Evolutionary conservation across 2,888 invertebrate species (phyloP).

Genomic region (Urechis unicinctus): DNA sequence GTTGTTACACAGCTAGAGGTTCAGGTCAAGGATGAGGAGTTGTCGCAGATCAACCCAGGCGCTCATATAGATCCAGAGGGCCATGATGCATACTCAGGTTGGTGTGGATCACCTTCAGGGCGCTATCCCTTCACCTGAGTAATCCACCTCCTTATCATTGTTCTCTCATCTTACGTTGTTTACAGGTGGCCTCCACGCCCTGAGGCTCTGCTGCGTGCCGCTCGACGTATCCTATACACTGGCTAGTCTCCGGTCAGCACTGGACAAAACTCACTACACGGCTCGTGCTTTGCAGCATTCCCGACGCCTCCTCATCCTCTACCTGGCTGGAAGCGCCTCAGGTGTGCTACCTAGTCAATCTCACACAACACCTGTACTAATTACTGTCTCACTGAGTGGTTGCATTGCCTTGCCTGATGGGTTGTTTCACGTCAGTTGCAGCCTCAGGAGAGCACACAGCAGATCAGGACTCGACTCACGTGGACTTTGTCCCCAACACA

Average conservation of each 20-base stretch:
- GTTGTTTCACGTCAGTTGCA: no score
- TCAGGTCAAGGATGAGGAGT: constrained; percentile 19
- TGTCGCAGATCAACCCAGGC: constrained; percentile 29
- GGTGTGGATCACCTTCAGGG: no score
- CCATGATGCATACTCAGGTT: constrained; percentile 38
- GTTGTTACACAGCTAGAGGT: constrained; percentile 35
- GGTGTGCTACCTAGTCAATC: constrained; percentile 17
- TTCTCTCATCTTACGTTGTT: not conserved
- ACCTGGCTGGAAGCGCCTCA: constrained; percentile 43
- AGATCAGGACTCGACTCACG: constrained; percentile 23
- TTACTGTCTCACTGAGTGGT: no score
- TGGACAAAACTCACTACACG: constrained; percentile 39
- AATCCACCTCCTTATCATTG: not conserved
- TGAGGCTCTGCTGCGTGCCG: constrained; percentile 42
- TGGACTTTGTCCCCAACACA: constrained; percentile 42
- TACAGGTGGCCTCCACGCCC: constrained; percentile 22
- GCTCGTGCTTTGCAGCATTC: constrained; percentile 41
- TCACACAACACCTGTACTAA: no score
- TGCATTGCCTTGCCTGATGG: no score
- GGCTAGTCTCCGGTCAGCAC: constrained; percentile 29
- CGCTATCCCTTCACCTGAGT: no score
- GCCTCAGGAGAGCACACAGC: no score
- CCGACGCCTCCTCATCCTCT: constrained; percentile 42
- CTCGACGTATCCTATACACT: constrained; percentile 39
- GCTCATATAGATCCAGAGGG: constrained; percentile 39